Percentiles rank a stretch among this genome's conserved stretches.
phyloP scores from a whole-genome alignment of 92 coral and sea anemone genomes.

The Diadumene lineata region DNA sequence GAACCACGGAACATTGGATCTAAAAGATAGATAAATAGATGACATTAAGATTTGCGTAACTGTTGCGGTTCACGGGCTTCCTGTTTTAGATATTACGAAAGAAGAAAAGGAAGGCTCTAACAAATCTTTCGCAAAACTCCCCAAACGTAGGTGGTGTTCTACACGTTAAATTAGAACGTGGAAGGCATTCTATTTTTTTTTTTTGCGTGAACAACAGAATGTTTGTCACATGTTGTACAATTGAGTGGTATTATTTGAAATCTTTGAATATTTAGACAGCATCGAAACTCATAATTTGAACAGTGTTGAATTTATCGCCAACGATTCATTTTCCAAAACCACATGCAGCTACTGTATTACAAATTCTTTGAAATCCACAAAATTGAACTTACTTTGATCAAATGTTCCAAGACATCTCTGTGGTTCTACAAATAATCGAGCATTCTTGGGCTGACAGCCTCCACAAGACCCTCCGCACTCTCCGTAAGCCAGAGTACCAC shows the following conservation, averaged over 20 bases:
- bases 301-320: too few relatives aligned
- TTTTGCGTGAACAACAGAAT: too few relatives aligned
- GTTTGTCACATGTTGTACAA: too few relatives aligned
- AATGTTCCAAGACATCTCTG: constrained; percentile 56
- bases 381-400: constrained; percentile 47
- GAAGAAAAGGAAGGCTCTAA: background rate
- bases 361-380: background rate
- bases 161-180: too few relatives aligned
- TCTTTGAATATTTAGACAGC: too few relatives aligned
- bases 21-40: background rate
- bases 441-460: constrained; percentile 84
- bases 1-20: constrained; percentile 7
- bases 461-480: constrained; percentile 99
- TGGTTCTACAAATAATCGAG: constrained; percentile 76
- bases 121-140: too few relatives aligned
- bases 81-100: background rate
- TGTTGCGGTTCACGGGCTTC: too few relatives aligned
- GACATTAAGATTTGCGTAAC: background rate
- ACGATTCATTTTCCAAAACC: too few relatives aligned
- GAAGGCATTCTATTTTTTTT: too few relatives aligned
- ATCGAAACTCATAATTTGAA: too few relatives aligned
- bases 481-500: constrained; percentile 70
- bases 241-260: too few relatives aligned
- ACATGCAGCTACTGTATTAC: background rate
- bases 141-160: too few relatives aligned